Evolutionary conservation across 2,113 vertebrate genomes (phyloP), one percentile per base, ranked within the genome.

Genomic region (Apodemus sylvaticus): DNA sequence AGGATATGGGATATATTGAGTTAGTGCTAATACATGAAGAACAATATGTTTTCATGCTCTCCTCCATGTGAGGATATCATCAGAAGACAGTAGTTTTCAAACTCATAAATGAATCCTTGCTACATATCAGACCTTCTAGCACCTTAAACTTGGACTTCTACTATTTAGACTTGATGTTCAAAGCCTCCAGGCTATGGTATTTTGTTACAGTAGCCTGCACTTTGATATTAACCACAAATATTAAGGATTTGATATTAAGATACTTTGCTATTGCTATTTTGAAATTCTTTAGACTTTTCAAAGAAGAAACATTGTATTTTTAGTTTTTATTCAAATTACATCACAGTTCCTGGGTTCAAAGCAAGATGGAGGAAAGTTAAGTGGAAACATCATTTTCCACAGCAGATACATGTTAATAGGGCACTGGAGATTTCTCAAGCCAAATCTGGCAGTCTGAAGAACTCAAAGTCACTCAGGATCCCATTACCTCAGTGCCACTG

Each of bases 281-380:
- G 22, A 93, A 62, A 93, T 73, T 89, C n/a, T 64, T 81, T 66
- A 74, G 62, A 45, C 73, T 66, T 89, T 93, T 86, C 48, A 7
- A 86, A 39, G 48, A 78, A 10, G 36, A n/a, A 0, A 6, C 45
- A 19, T 24, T 20, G 16, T 5, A 53, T 68, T 94, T 93, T 95
- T 66, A 60, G 64, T 92, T 94, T 68, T 14, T 87, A 62, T 16
- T 94, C 31, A 74, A 82, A 48, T 90, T 55, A 55, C 26, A 9
- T 74, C 31, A 12, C 58, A 86, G 39, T 13, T 81, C 29, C 45
- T 93, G 71, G 42, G 86, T 68, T 64, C 42, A 74, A 94, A 53
- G 48, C 26, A 85, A 68, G n/a, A 76, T 26, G 51, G 51, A 58
- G 51, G n/a, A 58, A 92, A 14, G 34, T 20, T 4, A 17, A 2